Conservation (phyloP, 2,113 vertebrate species). For the Colistium nudipinnis region DNA sequence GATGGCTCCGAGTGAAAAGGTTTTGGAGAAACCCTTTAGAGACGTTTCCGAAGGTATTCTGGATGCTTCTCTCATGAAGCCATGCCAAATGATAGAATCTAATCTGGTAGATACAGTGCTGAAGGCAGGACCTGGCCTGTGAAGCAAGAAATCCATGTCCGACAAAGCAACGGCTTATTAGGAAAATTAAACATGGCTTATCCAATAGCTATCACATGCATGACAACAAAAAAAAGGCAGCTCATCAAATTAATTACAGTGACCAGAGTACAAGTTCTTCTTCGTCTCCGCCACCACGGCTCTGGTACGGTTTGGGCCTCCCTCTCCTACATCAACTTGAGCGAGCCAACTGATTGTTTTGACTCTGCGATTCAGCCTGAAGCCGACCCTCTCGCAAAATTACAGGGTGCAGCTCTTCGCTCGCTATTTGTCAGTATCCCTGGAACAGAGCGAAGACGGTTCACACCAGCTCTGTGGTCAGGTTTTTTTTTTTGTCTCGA, state of each 20-base stretch:
- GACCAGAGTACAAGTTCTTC: constrained; percentile 1
- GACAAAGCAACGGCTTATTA: constrained; percentile 22
- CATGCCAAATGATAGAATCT: constrained; percentile 25
- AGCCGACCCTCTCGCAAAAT: constrained; percentile 57
- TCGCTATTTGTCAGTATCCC: constrained; percentile 32
- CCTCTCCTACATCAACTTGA: constrained; percentile 33
- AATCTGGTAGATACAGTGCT: constrained; percentile 13
- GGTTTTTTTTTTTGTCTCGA: constrained; percentile 46
- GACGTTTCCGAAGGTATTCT: constrained; percentile 17
- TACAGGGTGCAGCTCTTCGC: constrained; percentile 54
- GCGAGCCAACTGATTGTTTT: constrained; percentile 42
- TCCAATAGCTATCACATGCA: constrained; percentile 10
- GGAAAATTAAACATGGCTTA: constrained; percentile 26
- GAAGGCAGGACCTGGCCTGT: constrained; percentile 20
- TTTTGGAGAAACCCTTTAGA: too few species aligned
- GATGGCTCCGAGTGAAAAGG: constrained; percentile 4
- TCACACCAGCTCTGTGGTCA: constrained; percentile 46
- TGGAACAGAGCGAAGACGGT: constrained; percentile 40
- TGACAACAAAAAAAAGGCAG: constrained; percentile 9
- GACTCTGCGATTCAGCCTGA: constrained; percentile 63
- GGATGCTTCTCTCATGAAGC: constrained; percentile 4
- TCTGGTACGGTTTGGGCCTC: constrained; percentile 22
- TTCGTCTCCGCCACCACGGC: constrained; percentile 13
- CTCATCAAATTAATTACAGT: constrained; percentile 25
- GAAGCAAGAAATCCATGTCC: constrained; percentile 17